Evolutionary conservation across 2,113 vertebrate genomes (phyloP).

Genomic region (rat (Rattus norvegicus)): GRCr8 NC_086038.1:4925001-4925500

Average conservation of each 20-base stretch:
- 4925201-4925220: slow-evolving; percentile 94
- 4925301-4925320: not conserved
- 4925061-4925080: not conserved
- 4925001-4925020: too few relatives aligned
- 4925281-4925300: not conserved
- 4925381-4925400: not conserved
- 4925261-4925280: slow-evolving; percentile 89
- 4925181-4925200: slow-evolving; percentile 97
- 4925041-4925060: not conserved
- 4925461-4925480: too few relatives aligned
- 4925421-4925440: not conserved
- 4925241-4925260: slow-evolving; percentile 93
- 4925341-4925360: not conserved
- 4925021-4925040: too few relatives aligned
- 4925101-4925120: too few relatives aligned
- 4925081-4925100: not conserved
- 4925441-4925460: too few relatives aligned
- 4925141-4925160: slow-evolving; percentile 89
- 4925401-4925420: not conserved
- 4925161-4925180: slow-evolving; percentile 96
- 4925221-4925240: slow-evolving; percentile 93
- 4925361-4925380: not conserved
- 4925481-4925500: too few relatives aligned
- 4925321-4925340: too few relatives aligned
- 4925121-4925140: not conserved